Conservation (phyloP, 2,888 invertebrate genomes). For the Tipula unca region DNA sequence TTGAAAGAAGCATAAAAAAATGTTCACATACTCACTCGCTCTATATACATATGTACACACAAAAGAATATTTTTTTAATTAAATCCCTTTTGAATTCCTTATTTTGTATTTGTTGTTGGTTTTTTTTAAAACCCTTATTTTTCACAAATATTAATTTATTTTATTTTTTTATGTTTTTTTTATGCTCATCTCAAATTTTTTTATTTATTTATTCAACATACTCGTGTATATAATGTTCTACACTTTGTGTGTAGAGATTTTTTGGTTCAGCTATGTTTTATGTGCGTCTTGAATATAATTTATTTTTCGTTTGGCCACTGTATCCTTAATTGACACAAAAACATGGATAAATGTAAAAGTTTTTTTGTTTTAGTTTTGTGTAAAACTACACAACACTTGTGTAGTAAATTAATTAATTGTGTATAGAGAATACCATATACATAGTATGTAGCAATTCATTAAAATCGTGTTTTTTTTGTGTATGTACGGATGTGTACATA, state of each 20-base stretch:
- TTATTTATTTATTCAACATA: neutral
- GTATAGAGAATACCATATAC: neutral
- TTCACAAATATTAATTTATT: neutral
- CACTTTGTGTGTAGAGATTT: neutral
- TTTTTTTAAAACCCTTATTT: neutral
- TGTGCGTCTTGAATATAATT: neutral
- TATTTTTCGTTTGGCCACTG: neutral
- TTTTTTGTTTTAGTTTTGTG: neutral
- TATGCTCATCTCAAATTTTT: neutral
- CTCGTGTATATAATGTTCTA: neutral
- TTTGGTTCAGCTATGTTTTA: neutral
- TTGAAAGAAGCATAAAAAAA: neutral
- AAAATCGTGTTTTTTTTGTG: neutral
- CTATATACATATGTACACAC: too few relatives aligned
- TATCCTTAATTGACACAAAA: neutral
- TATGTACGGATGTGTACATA: too few relatives aligned
- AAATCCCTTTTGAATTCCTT: constrained; percentile 14
- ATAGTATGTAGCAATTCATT: neutral
- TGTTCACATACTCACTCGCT: neutral
- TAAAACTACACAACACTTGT: neutral
- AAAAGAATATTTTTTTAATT: constrained; percentile 3
- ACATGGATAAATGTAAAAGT: neutral
- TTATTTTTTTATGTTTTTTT: neutral
- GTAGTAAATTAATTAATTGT: neutral
- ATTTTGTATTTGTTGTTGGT: neutral